Evolutionary conservation across 2,113 vertebrate genomes (phyloP).

Genomic region (Noctilio leporinus): DNA sequence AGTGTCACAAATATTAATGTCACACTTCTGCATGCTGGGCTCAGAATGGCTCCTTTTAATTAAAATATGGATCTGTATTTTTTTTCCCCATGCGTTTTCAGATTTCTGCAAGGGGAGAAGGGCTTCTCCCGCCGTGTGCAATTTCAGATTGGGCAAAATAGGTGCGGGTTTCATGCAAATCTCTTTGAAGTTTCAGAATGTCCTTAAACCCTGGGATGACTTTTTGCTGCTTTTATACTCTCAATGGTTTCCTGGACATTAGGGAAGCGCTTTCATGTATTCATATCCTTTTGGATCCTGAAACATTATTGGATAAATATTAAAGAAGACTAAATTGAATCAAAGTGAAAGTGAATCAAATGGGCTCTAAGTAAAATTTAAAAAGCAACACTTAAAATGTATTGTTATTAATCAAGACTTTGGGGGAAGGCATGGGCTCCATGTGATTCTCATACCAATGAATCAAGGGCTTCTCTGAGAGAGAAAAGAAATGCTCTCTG

Average conservation of each 20-base stretch:
- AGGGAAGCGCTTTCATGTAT: slow-evolving; percentile 54
- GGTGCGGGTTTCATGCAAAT: slow-evolving; percentile 36
- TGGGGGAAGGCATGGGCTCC: neutral
- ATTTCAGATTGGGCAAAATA: slow-evolving; percentile 52
- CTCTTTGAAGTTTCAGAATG: slow-evolving; percentile 53
- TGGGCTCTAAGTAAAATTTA: slow-evolving; percentile 52
- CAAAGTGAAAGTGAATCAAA: slow-evolving; percentile 59
- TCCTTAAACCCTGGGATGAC: slow-evolving; percentile 51
- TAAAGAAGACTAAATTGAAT: slow-evolving; percentile 64
- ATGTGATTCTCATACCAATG: slow-evolving; percentile 4
- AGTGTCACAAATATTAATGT: slow-evolving; percentile 65
- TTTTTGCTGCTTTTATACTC: slow-evolving; percentile 57
- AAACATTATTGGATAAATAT: slow-evolving; percentile 65
- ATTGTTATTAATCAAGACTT: slow-evolving; percentile 50
- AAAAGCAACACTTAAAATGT: slow-evolving; percentile 30
- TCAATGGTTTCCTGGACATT: slow-evolving; percentile 54
- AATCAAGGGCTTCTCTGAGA: neutral
- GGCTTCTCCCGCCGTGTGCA: slow-evolving; percentile 20
- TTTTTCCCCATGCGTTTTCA: slow-evolving; percentile 62
- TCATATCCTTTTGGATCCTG: slow-evolving; percentile 38
- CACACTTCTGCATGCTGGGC: slow-evolving; percentile 46
- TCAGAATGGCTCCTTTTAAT: slow-evolving; percentile 64
- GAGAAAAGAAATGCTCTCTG: neutral
- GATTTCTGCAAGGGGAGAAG: slow-evolving; percentile 31
- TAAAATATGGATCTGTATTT: slow-evolving; percentile 57